Conservation (phyloP, 1,140 invertebrate species). For the Halyomorpha halys region DNA sequence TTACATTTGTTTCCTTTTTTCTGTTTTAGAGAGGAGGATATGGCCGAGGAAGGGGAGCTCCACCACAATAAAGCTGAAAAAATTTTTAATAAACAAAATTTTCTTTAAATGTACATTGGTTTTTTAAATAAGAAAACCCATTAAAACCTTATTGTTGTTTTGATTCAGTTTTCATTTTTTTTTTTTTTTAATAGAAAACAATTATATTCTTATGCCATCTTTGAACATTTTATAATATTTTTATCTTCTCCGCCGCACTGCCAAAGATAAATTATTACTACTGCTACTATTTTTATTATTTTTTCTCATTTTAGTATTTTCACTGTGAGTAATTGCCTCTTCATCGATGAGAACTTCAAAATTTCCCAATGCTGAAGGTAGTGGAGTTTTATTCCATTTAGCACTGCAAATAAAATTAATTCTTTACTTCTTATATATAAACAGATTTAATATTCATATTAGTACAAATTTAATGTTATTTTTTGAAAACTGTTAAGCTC, state of each 20-base stretch:
- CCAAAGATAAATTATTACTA: neutral
- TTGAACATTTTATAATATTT: neutral
- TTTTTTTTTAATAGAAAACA: too few species aligned
- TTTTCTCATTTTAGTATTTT: constrained; percentile 30
- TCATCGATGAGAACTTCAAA: constrained; percentile 85
- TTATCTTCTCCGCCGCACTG: neutral
- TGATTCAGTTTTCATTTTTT: too few species aligned
- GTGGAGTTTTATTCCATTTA: constrained; percentile 80
- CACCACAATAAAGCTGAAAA: constrained; percentile 24
- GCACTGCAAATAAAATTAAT: constrained; percentile 46
- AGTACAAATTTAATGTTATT: too few species aligned
- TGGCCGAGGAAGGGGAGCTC: constrained; percentile 38
- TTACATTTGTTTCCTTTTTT: constrained; percentile 18
- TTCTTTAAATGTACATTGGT: constrained; percentile 4
- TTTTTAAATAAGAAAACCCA: too few species aligned
- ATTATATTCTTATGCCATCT: neutral
- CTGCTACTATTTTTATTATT: constrained; percentile 15
- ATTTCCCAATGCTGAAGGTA: constrained; percentile 67
- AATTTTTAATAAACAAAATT: constrained; percentile 18
- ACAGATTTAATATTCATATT: too few species aligned
- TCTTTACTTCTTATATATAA: too few species aligned
- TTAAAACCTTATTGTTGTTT: too few species aligned
- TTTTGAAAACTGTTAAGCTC: too few species aligned
- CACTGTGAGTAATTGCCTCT: constrained; percentile 53
- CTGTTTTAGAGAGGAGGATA: constrained; percentile 39